Conservation (phyloP, 1,140 invertebrate genomes). For the Lepidurus apus region DNA sequence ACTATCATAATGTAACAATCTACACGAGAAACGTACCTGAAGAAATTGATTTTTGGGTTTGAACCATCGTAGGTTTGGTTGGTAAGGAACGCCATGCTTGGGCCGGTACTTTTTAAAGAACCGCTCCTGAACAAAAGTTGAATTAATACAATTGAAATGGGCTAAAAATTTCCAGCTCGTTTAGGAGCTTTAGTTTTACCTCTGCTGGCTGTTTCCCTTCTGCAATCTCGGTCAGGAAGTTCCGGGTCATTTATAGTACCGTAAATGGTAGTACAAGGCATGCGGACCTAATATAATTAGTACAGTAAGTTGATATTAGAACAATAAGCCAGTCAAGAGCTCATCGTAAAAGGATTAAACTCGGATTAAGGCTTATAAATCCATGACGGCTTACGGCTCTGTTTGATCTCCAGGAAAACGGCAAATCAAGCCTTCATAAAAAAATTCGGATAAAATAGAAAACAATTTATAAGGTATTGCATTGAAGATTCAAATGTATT, state of each 20-base stretch:
- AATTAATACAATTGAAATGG: no score
- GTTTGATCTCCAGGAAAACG: background rate
- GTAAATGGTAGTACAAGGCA: no score
- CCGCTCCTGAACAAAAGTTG: background rate
- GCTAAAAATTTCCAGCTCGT: background rate
- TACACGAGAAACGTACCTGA: background rate
- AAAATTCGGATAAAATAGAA: background rate
- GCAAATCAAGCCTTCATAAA: background rate
- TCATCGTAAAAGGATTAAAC: slow-evolving; percentile 10
- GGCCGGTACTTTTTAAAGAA: slow-evolving; percentile 7
- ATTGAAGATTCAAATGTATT: background rate
- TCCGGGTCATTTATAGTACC: background rate
- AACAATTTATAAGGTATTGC: background rate
- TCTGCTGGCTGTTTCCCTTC: background rate
- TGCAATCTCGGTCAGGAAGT: background rate
- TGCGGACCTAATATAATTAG: background rate
- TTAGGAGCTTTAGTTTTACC: background rate
- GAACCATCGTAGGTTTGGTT: background rate
- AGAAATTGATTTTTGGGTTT: background rate
- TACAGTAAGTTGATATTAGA: background rate
- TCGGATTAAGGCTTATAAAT: background rate
- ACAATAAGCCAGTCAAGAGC: background rate
- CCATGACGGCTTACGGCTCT: background rate
- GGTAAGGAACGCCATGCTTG: background rate
- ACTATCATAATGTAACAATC: background rate